Evolutionary conservation across 1,140 invertebrate species (phyloP).

Genomic region (Drosophila ogumai): DNA sequence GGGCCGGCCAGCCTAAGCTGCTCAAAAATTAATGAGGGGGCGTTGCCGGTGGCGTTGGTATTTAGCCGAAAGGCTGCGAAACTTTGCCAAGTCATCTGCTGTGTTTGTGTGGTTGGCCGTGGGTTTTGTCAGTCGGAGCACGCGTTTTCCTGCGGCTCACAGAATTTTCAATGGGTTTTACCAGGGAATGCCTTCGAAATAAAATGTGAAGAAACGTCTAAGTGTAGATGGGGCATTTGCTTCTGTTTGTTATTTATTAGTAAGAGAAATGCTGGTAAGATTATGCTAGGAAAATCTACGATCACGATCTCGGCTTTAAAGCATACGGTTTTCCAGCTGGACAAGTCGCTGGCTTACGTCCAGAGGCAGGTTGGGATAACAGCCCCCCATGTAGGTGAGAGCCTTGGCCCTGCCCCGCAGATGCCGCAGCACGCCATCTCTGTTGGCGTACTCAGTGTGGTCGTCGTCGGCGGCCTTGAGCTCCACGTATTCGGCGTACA

Average conservation of each 20-base stretch:
- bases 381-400: slow-evolving; percentile 97
- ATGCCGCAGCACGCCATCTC: slow-evolving; percentile 86
- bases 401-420: slow-evolving; percentile 92
- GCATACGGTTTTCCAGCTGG: slow-evolving; percentile 97
- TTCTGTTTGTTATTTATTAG: background rate
- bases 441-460: slow-evolving; percentile 85
- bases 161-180: slow-evolving; percentile 25
- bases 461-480: background rate
- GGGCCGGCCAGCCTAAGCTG: slow-evolving; percentile 33
- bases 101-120: slow-evolving; percentile 24
- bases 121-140: slow-evolving; percentile 43
- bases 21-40: slow-evolving; percentile 70
- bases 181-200: background rate
- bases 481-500: slow-evolving; percentile 90
- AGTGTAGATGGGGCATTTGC: background rate
- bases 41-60: background rate
- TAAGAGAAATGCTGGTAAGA: too few species aligned
- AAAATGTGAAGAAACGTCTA: background rate
- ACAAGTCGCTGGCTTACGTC: slow-evolving; percentile 97
- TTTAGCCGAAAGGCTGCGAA: slow-evolving; percentile 38
- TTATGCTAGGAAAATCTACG: too few species aligned
- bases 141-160: slow-evolving; percentile 26
- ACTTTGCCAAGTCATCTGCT: slow-evolving; percentile 34
- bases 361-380: slow-evolving; percentile 97
- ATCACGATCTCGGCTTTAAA: background rate